Evolutionary conservation across 1,140 invertebrate genomes (phyloP).

Genomic region (Homalodisca vitripennis): DNA sequence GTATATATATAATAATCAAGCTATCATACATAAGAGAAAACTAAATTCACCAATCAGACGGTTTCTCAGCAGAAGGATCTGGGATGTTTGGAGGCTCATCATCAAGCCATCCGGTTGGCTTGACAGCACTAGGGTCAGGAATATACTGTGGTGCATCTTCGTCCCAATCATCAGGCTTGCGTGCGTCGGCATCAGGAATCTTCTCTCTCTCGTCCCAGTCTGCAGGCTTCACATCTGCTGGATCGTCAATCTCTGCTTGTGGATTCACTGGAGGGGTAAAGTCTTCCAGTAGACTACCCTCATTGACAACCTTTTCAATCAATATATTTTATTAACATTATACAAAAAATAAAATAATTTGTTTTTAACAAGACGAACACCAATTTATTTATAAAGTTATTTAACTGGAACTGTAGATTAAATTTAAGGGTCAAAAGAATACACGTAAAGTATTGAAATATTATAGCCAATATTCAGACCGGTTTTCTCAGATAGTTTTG

Average conservation of each 20-base stretch:
- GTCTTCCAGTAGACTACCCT: slow-evolving; percentile 85
- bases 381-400: no score
- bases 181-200: slow-evolving; percentile 83
- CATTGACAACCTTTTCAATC: slow-evolving; percentile 52
- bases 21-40: no score
- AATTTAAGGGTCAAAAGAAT: no score
- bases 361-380: no score
- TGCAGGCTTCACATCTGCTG: slow-evolving; percentile 82
- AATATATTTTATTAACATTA: no score
- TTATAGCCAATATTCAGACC: no score
- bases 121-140: slow-evolving; percentile 81
- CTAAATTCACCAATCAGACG: slow-evolving; percentile 77
- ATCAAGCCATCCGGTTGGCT: slow-evolving; percentile 93
- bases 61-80: slow-evolving; percentile 85
- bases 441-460: no score
- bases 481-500: no score
- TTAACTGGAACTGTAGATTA: no score
- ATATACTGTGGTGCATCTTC: slow-evolving; percentile 90
- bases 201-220: slow-evolving; percentile 98
- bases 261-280: slow-evolving; percentile 94
- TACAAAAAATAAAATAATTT: no score
- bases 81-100: slow-evolving; percentile 87
- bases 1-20: no score
- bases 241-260: slow-evolving; percentile 93
- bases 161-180: slow-evolving; percentile 94